phyloP scores from a whole-genome alignment of 2,113 vertebrate genomes.

The Caranx ignobilis region DNA sequence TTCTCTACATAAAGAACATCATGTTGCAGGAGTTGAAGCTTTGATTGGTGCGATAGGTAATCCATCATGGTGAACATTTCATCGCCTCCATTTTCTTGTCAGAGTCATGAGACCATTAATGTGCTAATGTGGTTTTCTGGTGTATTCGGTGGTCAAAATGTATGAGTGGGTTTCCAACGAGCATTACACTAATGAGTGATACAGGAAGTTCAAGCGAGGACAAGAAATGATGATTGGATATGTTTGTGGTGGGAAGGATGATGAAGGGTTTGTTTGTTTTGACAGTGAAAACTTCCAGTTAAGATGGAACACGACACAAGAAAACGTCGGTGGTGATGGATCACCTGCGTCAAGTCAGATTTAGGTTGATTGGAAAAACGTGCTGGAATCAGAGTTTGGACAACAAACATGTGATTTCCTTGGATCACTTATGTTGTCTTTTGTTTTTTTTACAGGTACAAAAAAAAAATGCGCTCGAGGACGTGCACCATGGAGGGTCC shows the following conservation, averaged over 20 bases:
- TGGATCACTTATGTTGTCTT: neutral
- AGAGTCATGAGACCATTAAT: neutral
- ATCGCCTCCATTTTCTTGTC: conserved; percentile 22
- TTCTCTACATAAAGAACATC: neutral
- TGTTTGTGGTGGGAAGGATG: neutral
- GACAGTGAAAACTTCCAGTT: no score
- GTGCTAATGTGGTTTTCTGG: conserved; percentile 7
- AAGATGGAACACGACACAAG: neutral
- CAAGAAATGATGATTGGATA: no score
- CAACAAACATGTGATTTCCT: neutral
- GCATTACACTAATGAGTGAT: no score
- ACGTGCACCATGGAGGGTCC: conserved; percentile 87
- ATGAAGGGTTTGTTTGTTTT: no score
- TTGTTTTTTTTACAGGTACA: conserved; percentile 73
- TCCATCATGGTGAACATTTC: conserved; percentile 33
- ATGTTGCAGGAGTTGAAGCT: no score
- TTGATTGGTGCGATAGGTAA: neutral
- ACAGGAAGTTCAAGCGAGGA: no score
- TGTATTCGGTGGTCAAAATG: no score
- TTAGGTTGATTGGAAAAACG: neutral
- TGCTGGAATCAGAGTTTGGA: neutral
- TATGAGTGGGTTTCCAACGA: no score
- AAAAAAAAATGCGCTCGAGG: conserved; percentile 90
- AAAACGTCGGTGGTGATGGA: neutral
- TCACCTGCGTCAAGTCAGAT: neutral